phyloP scores from a whole-genome alignment of 2,888 invertebrate species.

The Drosophila eohydei region DNA sequence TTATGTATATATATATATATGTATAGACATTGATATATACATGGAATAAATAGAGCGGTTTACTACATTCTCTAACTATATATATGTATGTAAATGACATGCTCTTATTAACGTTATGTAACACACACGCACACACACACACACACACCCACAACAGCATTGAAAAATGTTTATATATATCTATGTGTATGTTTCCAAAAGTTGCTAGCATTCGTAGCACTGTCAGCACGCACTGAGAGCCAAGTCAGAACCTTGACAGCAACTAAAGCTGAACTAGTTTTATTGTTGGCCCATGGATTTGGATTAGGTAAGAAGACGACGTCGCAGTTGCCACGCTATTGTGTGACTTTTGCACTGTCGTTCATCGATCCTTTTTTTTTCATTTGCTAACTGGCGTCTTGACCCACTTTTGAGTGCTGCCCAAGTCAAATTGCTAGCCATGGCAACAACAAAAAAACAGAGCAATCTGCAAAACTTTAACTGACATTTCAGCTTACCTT shows the following conservation, averaged over 20 bases:
- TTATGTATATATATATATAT: slow-evolving; percentile 46
- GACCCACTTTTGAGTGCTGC: slow-evolving; percentile 65
- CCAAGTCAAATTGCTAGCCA: slow-evolving; percentile 11
- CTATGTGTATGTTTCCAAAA: background rate
- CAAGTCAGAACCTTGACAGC: slow-evolving; percentile 59
- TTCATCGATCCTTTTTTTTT: slow-evolving; percentile 62
- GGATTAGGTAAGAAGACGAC: slow-evolving; percentile 62
- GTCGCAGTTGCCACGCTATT: slow-evolving; percentile 38
- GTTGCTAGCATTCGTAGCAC: slow-evolving; percentile 14
- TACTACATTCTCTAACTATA: slow-evolving; percentile 15
- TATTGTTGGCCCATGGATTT: slow-evolving; percentile 40
- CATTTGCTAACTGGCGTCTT: slow-evolving; percentile 50
- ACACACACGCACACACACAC: slow-evolving; percentile 26
- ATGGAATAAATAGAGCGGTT: slow-evolving; percentile 31
- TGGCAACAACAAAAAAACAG: slow-evolving; percentile 4
- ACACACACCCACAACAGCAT: slow-evolving; percentile 20
- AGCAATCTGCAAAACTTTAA: background rate
- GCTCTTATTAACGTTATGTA: slow-evolving; percentile 59
- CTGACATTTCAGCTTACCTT: slow-evolving; percentile 2
- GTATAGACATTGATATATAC: slow-evolving; percentile 10
- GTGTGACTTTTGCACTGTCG: slow-evolving; percentile 44
- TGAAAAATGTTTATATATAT: slow-evolving; percentile 47
- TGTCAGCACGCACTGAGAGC: slow-evolving; percentile 37
- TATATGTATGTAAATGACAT: slow-evolving; percentile 41
- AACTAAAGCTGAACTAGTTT: slow-evolving; percentile 47